phyloP scores from a whole-genome alignment of 1,140 invertebrate genomes.

The Sinella curviseta region DNA sequence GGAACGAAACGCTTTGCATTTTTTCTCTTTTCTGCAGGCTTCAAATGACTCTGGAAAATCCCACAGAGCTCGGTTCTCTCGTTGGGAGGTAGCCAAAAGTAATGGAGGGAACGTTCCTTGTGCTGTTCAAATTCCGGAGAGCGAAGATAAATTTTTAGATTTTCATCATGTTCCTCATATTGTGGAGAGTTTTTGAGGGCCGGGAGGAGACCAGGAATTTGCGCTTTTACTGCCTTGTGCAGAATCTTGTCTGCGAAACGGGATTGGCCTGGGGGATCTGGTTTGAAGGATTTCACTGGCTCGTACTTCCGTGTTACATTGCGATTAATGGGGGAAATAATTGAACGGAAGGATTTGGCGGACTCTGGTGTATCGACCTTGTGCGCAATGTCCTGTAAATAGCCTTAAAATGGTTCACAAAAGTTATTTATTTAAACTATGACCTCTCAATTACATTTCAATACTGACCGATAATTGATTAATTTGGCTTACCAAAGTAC shows the following conservation, averaged over 20 bases:
- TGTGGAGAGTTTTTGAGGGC: not conserved
- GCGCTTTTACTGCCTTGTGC: not conserved
- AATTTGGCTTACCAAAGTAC: conserved; percentile 22
- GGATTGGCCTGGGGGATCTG: not conserved
- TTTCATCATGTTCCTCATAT: not conserved
- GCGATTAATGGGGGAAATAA: not conserved
- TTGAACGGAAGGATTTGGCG: not conserved
- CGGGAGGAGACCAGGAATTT: not conserved
- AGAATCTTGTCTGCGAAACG: not conserved
- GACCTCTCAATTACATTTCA: not conserved
- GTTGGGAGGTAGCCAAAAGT: not conserved
- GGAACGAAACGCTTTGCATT: not conserved
- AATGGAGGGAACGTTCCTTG: not conserved
- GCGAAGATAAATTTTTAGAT: not conserved
- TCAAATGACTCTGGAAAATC: not conserved
- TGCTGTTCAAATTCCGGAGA: not conserved
- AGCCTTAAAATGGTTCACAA: not conserved
- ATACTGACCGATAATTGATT: not conserved
- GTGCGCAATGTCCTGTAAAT: not conserved
- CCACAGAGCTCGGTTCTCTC: not conserved
- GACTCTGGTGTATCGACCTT: conserved; percentile 5
- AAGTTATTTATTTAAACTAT: not conserved
- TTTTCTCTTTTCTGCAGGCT: not conserved
- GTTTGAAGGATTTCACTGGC: not conserved
- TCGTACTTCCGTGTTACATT: not conserved